Conservation (phyloP, 2,797 vertebrate species). For the Rhincodon typus region DNA sequence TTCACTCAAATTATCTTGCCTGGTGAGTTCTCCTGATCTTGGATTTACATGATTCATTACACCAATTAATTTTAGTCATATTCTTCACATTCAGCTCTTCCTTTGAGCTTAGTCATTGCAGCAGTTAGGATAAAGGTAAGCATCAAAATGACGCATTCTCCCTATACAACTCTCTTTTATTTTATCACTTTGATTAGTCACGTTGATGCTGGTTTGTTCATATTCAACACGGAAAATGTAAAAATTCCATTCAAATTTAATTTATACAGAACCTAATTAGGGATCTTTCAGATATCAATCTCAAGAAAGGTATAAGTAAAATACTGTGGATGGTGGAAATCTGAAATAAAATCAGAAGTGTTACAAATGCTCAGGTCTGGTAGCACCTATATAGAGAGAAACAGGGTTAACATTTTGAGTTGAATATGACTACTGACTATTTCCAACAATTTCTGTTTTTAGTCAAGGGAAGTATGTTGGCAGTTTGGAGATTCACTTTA, state of each 20-base stretch:
- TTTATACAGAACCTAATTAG: background rate
- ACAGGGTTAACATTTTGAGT: too few species aligned
- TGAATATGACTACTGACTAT: too few species aligned
- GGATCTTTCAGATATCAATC: background rate
- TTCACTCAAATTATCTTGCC: background rate
- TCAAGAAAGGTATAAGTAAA: background rate
- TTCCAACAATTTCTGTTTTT: too few species aligned
- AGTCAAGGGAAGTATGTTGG: background rate
- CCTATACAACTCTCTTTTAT: background rate
- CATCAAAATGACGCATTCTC: background rate
- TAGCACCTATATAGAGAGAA: background rate
- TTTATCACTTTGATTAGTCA: background rate
- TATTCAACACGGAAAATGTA: background rate
- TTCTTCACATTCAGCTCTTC: background rate
- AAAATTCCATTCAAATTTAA: conserved; percentile 3
- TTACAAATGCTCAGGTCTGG: background rate
- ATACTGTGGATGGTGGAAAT: background rate
- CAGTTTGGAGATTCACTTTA: background rate
- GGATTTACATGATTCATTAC: conserved; percentile 16
- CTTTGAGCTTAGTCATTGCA: background rate
- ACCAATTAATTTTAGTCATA: conserved; percentile 27
- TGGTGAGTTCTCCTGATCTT: background rate
- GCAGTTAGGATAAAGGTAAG: background rate
- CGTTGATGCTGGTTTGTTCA: background rate
- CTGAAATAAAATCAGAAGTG: background rate